Evolutionary conservation across 2,797 vertebrate species (phyloP), one percentile per base, ranked within the genome.

Genomic region (Gallinago solitaria): DNA sequence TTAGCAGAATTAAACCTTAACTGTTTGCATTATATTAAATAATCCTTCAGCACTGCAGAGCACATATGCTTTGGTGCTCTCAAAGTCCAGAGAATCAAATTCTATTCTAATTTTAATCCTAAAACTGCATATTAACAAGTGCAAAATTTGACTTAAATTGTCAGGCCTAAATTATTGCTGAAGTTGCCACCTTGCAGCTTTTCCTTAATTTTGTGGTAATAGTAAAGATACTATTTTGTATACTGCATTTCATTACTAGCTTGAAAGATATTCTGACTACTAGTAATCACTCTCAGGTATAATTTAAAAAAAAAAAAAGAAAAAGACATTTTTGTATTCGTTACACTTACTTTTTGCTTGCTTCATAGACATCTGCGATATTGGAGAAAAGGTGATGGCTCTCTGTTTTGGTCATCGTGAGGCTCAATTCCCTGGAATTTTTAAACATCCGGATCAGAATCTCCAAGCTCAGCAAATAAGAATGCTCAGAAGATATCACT

Each of bases 381-480:
- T 99, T 99, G 95, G 99, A 99, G 97, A 99, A 99, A 54, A 99
- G 99, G 97, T 99, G 99, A 89, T 99, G 99, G 97, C 97, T 99
- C 90, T 99, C 99, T 0, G 98, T 99, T 97, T 99, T 99, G 95
- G 99, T 99, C 98, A 99, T 99, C 20, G 99, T 98, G 33, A 99
- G 98, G 6, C 98, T 98, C 94, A 99, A 98, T 25, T 99, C 99
- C 30, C 98, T 95, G 5, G 99, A 99, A 96, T 99, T 98, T 97
- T 99, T 99, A 97, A 99, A 99, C 98, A 99, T 99, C 63, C 98
- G 98, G 95, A 99, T 99, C 59, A 99, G 98, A 97, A 99, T 99
- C 96, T 99, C 99, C 96, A 99, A 97, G 96, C 99, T 99, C 97
- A 99, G 99, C 71, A 99, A 97, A 37, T 99, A 99, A 2, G 99